Base-by-base conservation (phyloP, 2,888 invertebrate genomes). In the Branchipolynoe longqiensis region DNA sequence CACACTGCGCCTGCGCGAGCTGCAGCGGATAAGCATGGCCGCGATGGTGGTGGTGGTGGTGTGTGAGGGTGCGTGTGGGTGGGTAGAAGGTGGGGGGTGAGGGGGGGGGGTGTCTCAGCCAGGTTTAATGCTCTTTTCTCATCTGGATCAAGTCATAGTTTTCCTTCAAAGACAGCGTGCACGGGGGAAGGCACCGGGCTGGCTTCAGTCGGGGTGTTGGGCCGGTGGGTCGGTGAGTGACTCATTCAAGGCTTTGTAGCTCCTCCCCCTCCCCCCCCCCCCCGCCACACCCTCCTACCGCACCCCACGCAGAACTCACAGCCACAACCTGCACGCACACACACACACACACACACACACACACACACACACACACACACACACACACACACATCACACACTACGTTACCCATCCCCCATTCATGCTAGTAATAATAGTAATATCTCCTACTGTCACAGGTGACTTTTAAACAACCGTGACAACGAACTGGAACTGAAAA, bases 91-190 rank as follows among this genome's bases (percentile, higher is more conserved):
- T n/a, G n/a, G n/a, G n/a, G n/a, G n/a, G n/a, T n/a, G n/a, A n/a
- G n/a, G n/a, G n/a, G n/a, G n/a, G n/a, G n/a, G n/a, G n/a, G n/a
- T n/a, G n/a, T n/a, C n/a, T n/a, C n/a, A n/a, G n/a, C n/a, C n/a
- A n/a, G n/a, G 41, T 78, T 78, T 78, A 78, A 78, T 78, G 78
- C 78, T 41, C 78, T 78, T 78, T 78, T 54, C 54, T 78, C 25
- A 36, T 12, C 4, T 36, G 69, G 69, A 69, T 69, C 69, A 69
- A 25, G 69, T 18, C 6, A 25, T 33, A 12, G 36, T 33, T 25
- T 69, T 69, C 36, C 69, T 38, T 69, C 69, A 69, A 69, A 69
- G 69, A 69, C 33, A 38, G 25, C 22, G 38, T 22, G 28, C 48
- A 78, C 48, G 28, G 48, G 48, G 73, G 48, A 78, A 78, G 54